These are phyloP conservation scores for Heliconius melpomene DNA, from an alignment of 1,140 invertebrate species.

Conservation along the genomic window DNA sequence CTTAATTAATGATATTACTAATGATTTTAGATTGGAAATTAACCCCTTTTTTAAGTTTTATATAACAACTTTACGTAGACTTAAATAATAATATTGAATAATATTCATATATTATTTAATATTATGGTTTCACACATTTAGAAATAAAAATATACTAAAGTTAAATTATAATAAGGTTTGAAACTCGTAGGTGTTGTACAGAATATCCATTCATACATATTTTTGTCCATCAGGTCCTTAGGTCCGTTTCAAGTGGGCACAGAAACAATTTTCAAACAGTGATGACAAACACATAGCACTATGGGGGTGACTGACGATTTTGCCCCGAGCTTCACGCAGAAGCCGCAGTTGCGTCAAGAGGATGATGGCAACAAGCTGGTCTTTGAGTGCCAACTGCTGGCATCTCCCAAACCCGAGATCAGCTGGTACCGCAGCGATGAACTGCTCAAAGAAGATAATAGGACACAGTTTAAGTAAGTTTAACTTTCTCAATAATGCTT, in stretches of 20 bases:
- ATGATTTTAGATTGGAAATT: no score
- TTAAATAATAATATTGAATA: no score
- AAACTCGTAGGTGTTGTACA: neutral
- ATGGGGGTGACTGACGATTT: conserved; percentile 95
- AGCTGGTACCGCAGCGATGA: conserved; percentile 95
- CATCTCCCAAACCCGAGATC: conserved; percentile 94
- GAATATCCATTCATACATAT: neutral
- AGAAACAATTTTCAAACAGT: conserved; percentile 54
- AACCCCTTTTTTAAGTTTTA: no score
- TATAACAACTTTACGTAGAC: no score
- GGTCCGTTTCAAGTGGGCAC: conserved; percentile 33
- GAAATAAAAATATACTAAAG: no score
- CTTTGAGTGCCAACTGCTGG: conserved; percentile 96
- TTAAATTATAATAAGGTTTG: no score
- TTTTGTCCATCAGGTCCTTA: conserved; percentile 29
- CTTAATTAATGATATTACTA: no score
- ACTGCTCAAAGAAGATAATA: conserved; percentile 89
- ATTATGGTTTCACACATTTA: no score
- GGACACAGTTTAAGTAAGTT: conserved; percentile 89
- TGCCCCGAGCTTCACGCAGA: conserved; percentile 98
- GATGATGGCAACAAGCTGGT: conserved; percentile 97
- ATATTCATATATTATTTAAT: no score
- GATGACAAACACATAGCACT: conserved; percentile 66
- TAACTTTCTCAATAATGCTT: no score
- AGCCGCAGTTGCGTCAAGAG: conserved; percentile 96